phyloP scores from a whole-genome alignment of 1,140 invertebrate genomes.

The Wasmannia auropunctata region DNA sequence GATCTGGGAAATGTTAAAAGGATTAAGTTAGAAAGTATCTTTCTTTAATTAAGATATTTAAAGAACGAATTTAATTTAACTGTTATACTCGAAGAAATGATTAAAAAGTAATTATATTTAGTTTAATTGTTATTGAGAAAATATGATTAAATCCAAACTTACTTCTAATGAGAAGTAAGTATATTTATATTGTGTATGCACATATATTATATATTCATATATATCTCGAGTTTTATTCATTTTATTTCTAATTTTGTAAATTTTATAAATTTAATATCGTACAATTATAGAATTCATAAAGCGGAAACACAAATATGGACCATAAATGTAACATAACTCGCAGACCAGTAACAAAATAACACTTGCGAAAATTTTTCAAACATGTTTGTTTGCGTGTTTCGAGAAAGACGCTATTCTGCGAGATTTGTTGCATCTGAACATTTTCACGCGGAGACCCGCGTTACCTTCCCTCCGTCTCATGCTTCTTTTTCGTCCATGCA shows the following conservation, averaged over 20 bases:
- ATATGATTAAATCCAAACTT: background rate
- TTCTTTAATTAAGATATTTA: background rate
- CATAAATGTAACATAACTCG: background rate
- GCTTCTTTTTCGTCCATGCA: background rate
- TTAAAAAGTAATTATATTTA: background rate
- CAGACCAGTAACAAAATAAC: background rate
- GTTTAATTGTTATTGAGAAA: background rate
- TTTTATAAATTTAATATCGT: background rate
- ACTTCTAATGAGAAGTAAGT: too few species aligned
- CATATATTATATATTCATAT: too few species aligned
- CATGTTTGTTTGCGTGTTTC: conserved; percentile 31
- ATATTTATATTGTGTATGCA: too few species aligned
- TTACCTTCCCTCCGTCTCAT: conserved; percentile 18
- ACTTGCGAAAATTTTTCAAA: background rate
- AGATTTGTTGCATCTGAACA: conserved; percentile 24
- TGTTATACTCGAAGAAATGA: background rate
- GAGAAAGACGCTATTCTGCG: background rate
- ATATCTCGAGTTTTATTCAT: background rate
- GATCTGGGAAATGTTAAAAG: background rate
- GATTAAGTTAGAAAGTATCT: too few species aligned
- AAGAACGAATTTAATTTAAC: conserved; percentile 5
- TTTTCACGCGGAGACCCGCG: conserved; percentile 12
- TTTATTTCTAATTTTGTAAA: background rate
- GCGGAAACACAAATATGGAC: background rate
- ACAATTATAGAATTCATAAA: background rate